phyloP scores from a whole-genome alignment of 2,113 vertebrate species.

The Paradisaea rubra region DNA sequence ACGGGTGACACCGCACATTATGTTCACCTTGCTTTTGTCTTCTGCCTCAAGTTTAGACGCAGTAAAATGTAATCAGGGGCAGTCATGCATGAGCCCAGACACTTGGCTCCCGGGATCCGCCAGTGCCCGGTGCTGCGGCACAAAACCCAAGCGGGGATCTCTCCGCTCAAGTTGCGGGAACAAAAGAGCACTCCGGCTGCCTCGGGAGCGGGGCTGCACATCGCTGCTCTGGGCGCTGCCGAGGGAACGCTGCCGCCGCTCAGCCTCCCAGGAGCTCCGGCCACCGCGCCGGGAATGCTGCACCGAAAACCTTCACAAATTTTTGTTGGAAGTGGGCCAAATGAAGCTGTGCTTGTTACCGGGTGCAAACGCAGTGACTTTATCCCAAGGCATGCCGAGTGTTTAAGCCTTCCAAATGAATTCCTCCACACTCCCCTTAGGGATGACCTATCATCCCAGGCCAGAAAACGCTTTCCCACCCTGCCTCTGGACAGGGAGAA shows the following conservation, averaged over 20 bases:
- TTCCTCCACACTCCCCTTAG: neutral
- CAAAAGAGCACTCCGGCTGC: constrained; percentile 3
- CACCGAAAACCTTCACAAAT: neutral
- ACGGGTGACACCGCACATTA: constrained; percentile 11
- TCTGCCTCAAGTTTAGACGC: neutral
- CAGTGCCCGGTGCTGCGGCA: neutral
- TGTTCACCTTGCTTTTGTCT: constrained; percentile 49
- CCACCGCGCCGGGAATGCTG: neutral
- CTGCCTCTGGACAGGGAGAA: neutral
- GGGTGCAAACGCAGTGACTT: neutral
- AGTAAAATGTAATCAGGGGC: neutral
- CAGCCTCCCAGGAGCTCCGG: neutral
- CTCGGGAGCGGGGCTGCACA: neutral
- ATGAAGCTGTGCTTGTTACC: neutral
- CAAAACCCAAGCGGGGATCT: neutral
- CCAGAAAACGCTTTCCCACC: neutral
- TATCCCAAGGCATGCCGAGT: neutral
- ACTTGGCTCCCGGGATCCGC: neutral
- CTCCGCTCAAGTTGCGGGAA: neutral
- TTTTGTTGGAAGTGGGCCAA: neutral
- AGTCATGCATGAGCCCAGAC: neutral
- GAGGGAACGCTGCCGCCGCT: neutral
- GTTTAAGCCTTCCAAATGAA: constrained; percentile 15
- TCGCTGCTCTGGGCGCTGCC: neutral
- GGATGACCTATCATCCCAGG: constrained; percentile 18